Conservation (phyloP, 2,888 invertebrate genomes). For the Leptinotarsa haldemani region DNA sequence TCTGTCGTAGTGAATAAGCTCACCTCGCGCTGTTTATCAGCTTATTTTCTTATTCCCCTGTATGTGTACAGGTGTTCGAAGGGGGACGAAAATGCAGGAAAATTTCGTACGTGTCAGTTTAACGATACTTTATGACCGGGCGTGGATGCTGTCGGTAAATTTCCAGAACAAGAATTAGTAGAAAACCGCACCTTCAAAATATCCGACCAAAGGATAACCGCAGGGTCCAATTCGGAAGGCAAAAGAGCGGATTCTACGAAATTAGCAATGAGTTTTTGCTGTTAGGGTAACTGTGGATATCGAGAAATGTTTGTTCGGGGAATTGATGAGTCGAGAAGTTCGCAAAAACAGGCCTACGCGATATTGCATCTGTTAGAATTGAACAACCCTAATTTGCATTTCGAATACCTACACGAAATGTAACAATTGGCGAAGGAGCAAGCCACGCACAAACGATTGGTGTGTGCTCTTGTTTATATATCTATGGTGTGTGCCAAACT, state of each 20-base stretch:
- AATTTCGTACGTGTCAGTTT: slow-evolving; percentile 46
- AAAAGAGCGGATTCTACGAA: slow-evolving; percentile 1
- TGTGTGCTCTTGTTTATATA: too few species aligned
- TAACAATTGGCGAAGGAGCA: not conserved
- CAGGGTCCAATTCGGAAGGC: not conserved
- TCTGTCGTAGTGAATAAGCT: slow-evolving; percentile 31
- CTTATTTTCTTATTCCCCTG: slow-evolving; percentile 24
- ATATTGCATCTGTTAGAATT: not conserved
- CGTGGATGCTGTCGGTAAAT: slow-evolving; percentile 42
- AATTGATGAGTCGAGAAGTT: not conserved
- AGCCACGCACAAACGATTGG: not conserved
- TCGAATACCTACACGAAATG: not conserved
- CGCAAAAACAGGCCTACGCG: not conserved
- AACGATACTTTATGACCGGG: slow-evolving; percentile 53
- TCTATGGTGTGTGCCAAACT: too few species aligned
- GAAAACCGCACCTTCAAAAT: slow-evolving; percentile 9
- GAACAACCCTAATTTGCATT: not conserved
- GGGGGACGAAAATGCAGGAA: slow-evolving; percentile 24
- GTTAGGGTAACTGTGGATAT: slow-evolving; percentile 3
- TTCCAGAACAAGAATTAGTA: slow-evolving; percentile 36
- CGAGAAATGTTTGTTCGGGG: not conserved
- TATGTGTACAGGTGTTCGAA: slow-evolving; percentile 25
- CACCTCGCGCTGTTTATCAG: slow-evolving; percentile 28
- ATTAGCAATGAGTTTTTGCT: slow-evolving; percentile 14
- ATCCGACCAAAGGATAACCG: slow-evolving; percentile 3